Percentiles rank a stretch among this genome's conserved stretches.
Evolutionary conservation across 1,140 invertebrate species (phyloP).

Genomic region (Leptestheria dahalacensis): DNA sequence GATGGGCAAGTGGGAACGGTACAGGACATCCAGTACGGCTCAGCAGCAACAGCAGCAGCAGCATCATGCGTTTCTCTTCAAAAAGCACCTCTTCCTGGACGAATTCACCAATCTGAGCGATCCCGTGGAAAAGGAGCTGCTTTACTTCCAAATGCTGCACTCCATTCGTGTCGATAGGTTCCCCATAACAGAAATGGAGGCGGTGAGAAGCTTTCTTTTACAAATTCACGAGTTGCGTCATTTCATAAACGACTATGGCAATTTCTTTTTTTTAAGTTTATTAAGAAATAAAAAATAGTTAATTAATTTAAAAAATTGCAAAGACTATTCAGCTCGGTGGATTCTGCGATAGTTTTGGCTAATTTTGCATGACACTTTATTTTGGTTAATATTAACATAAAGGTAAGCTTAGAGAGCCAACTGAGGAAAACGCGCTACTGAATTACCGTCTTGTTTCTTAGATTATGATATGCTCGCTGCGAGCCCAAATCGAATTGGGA

Average conservation of each 20-base stretch:
- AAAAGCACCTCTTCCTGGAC: constrained; percentile 86
- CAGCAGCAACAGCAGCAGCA: constrained; percentile 33
- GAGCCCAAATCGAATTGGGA: constrained; percentile 79
- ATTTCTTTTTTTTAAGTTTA: too few relatives aligned
- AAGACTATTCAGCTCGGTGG: too few relatives aligned
- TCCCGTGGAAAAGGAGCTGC: constrained; percentile 81
- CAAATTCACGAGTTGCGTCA: too few relatives aligned
- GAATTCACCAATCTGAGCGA: constrained; percentile 67
- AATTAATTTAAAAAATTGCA: too few relatives aligned
- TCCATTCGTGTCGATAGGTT: constrained; percentile 76
- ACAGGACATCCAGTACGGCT: constrained; percentile 37
- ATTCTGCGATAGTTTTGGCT: too few relatives aligned
- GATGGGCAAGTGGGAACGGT: constrained; percentile 88
- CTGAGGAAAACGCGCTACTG: too few relatives aligned
- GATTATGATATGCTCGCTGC: constrained; percentile 85
- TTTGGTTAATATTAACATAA: too few relatives aligned
- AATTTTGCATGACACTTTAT: too few relatives aligned
- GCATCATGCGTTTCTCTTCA: constrained; percentile 49
- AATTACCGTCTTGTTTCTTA: too few relatives aligned
- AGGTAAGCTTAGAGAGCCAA: too few relatives aligned
- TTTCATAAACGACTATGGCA: too few relatives aligned
- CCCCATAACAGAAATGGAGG: constrained; percentile 80
- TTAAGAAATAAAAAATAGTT: too few relatives aligned
- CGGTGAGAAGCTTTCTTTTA: constrained; percentile 52
- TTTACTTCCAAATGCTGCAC: constrained; percentile 90